Evolutionary conservation across 2,888 invertebrate genomes (phyloP), one percentile per base, ranked within the genome.

Genomic region (Chironomus riparius): DNA sequence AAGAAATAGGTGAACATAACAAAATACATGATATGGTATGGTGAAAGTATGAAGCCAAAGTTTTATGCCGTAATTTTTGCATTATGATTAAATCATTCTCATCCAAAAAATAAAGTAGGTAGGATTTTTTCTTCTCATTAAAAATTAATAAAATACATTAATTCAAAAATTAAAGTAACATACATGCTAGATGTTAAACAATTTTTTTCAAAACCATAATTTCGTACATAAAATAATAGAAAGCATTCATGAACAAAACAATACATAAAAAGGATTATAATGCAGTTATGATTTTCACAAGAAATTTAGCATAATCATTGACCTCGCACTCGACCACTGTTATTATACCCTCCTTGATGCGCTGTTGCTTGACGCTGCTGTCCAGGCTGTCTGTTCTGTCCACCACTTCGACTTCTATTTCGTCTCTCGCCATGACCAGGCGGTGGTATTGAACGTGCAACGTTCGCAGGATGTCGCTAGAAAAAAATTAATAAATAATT

Each of bases 261-360:
- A 70, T 21, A 47, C 15, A 15, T 48, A 21, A 50, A 70, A 70
- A 70, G 47, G 18, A 21, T n/a, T 10, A 47, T 70, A 50, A 47
- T 10, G 70, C 48, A 68, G 21, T 48, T 10, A 48, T 70, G 70
- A 47, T 47, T 28, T 56, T 21, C n/a, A 28, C 38, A 48, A 70
- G 21, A 48, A 21, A 47, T 24, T 50, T 47, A 74, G 74, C 74
- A 74, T 74, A 74, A 74, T 74, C 15, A 74, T 74, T 74, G 74
- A 74, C 74, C 74, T 74, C 74, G 65, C 74, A 74, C 74, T 74
- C 74, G 65, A 68, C 74, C 74, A 74, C 68, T 68, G 22, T 74
- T 62, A 74, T 68, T 68, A 74, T 74, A 62, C 61, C 61, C 28
- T 61, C 74, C 74, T 24, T 74, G 74, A n/a, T 74, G 74, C n/a